Percentiles rank a stretch among this genome's conserved stretches.
Conservation (phyloP, 2,797 vertebrate species). For the Loriculus beryllinus region DNA sequence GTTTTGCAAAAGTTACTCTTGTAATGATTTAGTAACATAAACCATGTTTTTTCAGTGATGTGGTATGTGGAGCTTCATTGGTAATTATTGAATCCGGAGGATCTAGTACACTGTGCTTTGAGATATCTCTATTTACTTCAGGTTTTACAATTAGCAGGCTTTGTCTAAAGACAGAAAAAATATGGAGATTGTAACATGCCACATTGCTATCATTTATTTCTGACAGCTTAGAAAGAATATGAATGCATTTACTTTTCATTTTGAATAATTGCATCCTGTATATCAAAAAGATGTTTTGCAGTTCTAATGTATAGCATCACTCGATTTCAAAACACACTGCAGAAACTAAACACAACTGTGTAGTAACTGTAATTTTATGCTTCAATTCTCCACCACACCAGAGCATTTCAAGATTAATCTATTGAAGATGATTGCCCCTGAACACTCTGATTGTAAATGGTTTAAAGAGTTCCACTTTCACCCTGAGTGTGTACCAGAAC, state of each 20-base stretch:
- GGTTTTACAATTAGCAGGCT: background rate
- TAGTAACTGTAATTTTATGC: background rate
- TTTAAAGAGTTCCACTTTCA: conserved; percentile 12
- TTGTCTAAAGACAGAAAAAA: background rate
- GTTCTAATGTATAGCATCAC: background rate
- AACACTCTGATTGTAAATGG: background rate
- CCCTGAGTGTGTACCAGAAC: background rate
- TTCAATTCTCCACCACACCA: background rate
- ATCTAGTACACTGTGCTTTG: background rate
- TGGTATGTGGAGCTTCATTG: background rate
- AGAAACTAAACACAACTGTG: background rate
- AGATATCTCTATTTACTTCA: background rate
- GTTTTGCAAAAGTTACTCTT: background rate
- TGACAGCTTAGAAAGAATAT: background rate
- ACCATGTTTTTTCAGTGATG: background rate
- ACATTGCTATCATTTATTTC: background rate
- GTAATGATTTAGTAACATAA: background rate
- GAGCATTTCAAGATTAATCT: background rate
- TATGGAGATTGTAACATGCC: background rate
- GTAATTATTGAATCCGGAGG: background rate
- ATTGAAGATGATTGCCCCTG: background rate
- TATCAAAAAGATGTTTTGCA: background rate
- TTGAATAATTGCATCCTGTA: background rate
- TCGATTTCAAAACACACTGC: conserved; percentile 6
- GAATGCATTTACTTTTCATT: background rate